A percentile compares a stretch with the other conserved stretches of the same genome.
phyloP scores from a whole-genome alignment of 2,888 invertebrate species.

The Euplagia quadripunctaria region DNA sequence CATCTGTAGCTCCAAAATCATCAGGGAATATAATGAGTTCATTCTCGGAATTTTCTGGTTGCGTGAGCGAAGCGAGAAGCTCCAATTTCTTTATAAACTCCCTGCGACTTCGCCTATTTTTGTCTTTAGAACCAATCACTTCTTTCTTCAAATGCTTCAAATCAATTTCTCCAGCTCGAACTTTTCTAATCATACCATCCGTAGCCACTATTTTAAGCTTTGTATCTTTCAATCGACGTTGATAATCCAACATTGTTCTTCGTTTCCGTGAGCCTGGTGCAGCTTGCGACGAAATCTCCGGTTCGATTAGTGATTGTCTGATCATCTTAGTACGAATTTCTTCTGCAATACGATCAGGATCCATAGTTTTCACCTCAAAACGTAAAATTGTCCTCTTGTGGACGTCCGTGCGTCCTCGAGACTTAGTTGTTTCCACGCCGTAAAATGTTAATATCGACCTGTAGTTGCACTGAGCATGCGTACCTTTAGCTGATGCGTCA shows the following conservation, averaged over 20 bases:
- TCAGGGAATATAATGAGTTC: too few species aligned
- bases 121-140: not conserved
- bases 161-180: slow-evolving; percentile 10
- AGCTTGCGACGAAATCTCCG: not conserved
- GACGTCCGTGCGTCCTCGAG: not conserved
- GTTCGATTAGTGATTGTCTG: not conserved
- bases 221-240: slow-evolving; percentile 1
- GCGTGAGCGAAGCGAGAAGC: not conserved
- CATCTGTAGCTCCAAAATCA: not conserved
- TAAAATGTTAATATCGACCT: not conserved
- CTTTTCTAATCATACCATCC: slow-evolving; percentile 14
- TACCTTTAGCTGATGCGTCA: not conserved
- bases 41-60: not conserved
- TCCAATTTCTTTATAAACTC: slow-evolving; percentile 8
- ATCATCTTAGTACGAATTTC: slow-evolving; percentile 11
- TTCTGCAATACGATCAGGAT: not conserved
- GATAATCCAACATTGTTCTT: slow-evolving; percentile 3
- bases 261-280: not conserved
- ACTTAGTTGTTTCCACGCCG: not conserved
- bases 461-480: not conserved
- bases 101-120: not conserved
- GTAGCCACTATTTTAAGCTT: slow-evolving; percentile 13
- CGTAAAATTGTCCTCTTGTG: not conserved
- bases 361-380: slow-evolving; percentile 4
- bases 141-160: slow-evolving; percentile 8